A percentile compares a stretch with the other conserved stretches of the same genome.
These are phyloP conservation scores for Sporophila hypoxantha DNA, from an alignment of 2,113 vertebrate species.

Conservation along the genomic window DNA sequence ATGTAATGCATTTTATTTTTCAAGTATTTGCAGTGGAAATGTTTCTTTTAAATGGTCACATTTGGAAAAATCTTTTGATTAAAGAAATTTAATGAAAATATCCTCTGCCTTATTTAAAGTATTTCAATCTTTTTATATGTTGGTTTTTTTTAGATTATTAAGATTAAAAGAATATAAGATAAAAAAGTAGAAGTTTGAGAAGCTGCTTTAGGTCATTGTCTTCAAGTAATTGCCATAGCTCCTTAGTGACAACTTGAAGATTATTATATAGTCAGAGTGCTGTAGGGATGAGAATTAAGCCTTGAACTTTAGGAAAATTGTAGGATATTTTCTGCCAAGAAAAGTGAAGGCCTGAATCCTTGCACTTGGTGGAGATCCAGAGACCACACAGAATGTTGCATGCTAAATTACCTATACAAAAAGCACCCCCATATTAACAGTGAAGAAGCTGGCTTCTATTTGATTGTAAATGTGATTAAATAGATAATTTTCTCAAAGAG, in stretches of 20 bases:
- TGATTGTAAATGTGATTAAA: background rate
- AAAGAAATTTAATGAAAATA: background rate
- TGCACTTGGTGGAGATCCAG: background rate
- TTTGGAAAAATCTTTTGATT: background rate
- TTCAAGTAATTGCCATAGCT: background rate
- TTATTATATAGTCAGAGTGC: background rate
- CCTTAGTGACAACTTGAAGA: background rate
- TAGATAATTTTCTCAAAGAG: background rate
- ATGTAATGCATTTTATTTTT: background rate
- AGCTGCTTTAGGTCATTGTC: background rate
- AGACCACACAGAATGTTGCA: background rate
- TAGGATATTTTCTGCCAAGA: background rate
- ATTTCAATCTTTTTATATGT: background rate
- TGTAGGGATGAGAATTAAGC: background rate
- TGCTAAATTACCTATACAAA: background rate
- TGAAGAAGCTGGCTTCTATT: background rate
- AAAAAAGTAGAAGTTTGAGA: background rate
- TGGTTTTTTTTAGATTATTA: background rate
- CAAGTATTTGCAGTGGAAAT: background rate
- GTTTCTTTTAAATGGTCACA: background rate
- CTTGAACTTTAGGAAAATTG: background rate
- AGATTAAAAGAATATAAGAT: background rate
- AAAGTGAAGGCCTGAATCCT: background rate
- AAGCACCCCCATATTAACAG: accelerated
- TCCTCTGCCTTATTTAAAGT: background rate